Base-by-base conservation (phyloP, 2,113 vertebrate genomes). In the Lepidothrix coronata region DNA sequence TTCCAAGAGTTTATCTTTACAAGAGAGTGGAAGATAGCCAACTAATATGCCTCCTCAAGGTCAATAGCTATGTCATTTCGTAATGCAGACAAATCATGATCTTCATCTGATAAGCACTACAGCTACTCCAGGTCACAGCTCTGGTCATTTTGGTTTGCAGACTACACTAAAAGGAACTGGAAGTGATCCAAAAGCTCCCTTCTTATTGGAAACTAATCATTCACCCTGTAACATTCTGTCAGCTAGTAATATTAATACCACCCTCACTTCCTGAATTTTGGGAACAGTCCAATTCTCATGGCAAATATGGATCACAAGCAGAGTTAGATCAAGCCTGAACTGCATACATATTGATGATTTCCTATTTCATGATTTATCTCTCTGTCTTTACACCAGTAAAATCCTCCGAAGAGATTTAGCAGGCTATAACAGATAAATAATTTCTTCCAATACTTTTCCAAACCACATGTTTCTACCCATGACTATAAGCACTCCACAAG, bases 131-230 rank as follows among this genome's bases (percentile, higher is more conserved):
- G 72, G 82, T 95, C 93, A 83, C 5, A 0, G 41, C 67, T 76
- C 54, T 77, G 91, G 87, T 70, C 75, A 76, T 74, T 63, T 55
- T 44, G 57, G 82, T 80, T 80, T 96, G 88, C 67, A 91, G 75
- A 51, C 80, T 79, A 91, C 25, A 85, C 63, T 91, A 70, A 58
- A 88, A 93, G n/a, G 63, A 88, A 88, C 75, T 85, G 93, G 90
- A 93, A 77, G 14, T 2, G 3, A 43, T 55, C 80, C 94, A 95
- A 66, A 94, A 95, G 35, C 67, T 91, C 71, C 74, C 66, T 88
- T 88, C 78, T 95, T 79, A 90, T 76, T 91, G 90, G 82, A 94
- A 96, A 91, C 51, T 83, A 88, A 96, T 94, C 65, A 92, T 93
- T 92, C 82, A 94, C 67, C 75, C 71, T 73, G 28, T 55, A 95